Conservation (phyloP, 2,888 invertebrate species). For the Cephalotes varians region DNA sequence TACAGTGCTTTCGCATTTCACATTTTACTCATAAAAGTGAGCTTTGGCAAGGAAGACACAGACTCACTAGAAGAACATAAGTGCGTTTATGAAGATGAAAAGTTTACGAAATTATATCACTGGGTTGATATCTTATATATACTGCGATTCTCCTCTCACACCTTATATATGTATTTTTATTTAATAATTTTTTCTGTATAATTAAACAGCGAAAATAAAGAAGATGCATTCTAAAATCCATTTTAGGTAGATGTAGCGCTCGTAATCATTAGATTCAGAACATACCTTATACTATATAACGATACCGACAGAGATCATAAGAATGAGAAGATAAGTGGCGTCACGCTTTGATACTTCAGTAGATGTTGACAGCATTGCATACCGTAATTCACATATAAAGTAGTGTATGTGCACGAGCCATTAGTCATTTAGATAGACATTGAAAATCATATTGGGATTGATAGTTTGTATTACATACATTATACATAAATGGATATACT, state of each 20-base stretch:
- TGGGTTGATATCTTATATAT: not conserved
- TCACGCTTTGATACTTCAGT: slow-evolving; percentile 50
- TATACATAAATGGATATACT: slow-evolving; percentile 37
- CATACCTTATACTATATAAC: slow-evolving; percentile 2
- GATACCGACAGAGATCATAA: slow-evolving; percentile 4
- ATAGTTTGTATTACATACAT: slow-evolving; percentile 47
- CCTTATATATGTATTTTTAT: slow-evolving; percentile 1
- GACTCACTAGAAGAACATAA: slow-evolving; percentile 50
- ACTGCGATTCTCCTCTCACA: not conserved
- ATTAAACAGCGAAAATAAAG: not conserved
- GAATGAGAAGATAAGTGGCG: slow-evolving; percentile 17
- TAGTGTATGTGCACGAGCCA: slow-evolving; percentile 50
- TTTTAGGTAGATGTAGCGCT: slow-evolving; percentile 23
- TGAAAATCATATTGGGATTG: slow-evolving; percentile 40
- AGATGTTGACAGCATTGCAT: slow-evolving; percentile 37
- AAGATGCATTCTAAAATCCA: slow-evolving; percentile 21
- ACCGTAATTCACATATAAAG: slow-evolving; percentile 34
- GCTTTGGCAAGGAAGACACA: slow-evolving; percentile 38
- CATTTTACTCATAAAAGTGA: slow-evolving; percentile 13
- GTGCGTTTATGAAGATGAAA: slow-evolving; percentile 22
- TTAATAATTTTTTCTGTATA: slow-evolving; percentile 27
- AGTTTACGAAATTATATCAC: slow-evolving; percentile 14
- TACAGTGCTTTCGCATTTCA: slow-evolving; percentile 29
- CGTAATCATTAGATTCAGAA: slow-evolving; percentile 11
- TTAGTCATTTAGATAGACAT: slow-evolving; percentile 50